phyloP scores from a whole-genome alignment of 2,888 invertebrate species.

The Nomada fucata region DNA sequence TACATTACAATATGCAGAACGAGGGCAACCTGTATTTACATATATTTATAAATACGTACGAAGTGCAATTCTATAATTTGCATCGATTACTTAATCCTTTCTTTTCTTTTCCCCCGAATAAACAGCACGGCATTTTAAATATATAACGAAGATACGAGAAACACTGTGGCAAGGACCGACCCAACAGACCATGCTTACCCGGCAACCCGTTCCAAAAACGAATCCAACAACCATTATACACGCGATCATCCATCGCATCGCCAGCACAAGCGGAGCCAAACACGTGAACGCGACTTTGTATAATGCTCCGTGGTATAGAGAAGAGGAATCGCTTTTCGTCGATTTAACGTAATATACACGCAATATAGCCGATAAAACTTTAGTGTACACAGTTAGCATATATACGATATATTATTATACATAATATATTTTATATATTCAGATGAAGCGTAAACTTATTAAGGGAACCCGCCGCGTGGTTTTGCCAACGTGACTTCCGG shows the following conservation, averaged over 20 bases:
- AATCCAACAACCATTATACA: conserved; percentile 31
- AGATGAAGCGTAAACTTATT: conserved; percentile 19
- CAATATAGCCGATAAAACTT: conserved; percentile 16
- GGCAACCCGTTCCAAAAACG: conserved; percentile 7
- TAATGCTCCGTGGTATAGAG: not conserved
- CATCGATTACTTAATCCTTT: no score
- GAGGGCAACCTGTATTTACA: no score
- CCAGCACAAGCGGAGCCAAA: conserved; percentile 8
- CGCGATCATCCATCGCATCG: not conserved
- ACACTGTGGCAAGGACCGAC: conserved; percentile 23
- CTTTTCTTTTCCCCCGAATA: no score
- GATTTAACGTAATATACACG: conserved; percentile 15
- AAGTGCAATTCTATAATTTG: no score
- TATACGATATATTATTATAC: conserved; percentile 53
- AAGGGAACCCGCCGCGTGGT: conserved; percentile 33
- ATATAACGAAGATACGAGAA: not conserved
- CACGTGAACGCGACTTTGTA: conserved; percentile 1
- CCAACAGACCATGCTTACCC: conserved; percentile 39
- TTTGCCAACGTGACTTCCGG: conserved; percentile 45
- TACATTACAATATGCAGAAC: no score
- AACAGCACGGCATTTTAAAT: no score
- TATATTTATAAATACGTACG: no score
- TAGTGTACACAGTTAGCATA: conserved; percentile 38
- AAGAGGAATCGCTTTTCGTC: conserved; percentile 6
- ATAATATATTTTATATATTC: conserved; percentile 59